Percentiles rank a stretch among this genome's conserved stretches.
These are phyloP conservation scores for Hyposoter dolosus DNA, from an alignment of 2,888 invertebrate genomes.

Conservation along the genomic window DNA sequence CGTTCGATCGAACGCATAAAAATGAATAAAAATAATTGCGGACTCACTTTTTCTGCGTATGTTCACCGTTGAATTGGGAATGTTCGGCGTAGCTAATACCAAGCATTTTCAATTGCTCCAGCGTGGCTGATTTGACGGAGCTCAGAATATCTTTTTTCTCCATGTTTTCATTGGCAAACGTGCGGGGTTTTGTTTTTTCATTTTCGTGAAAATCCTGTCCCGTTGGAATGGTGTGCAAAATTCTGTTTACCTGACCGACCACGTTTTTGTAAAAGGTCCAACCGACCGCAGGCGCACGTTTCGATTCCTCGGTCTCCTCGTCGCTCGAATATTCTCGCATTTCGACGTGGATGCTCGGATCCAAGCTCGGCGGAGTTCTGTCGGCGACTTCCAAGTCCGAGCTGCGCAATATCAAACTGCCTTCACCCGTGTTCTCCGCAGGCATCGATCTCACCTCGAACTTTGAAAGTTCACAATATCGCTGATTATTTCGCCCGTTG, in stretches of 20 bases:
- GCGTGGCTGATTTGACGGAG: slow-evolving; percentile 80
- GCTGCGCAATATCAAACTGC: slow-evolving; percentile 69
- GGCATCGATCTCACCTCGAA: not conserved
- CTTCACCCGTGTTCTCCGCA: slow-evolving; percentile 47
- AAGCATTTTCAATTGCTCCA: slow-evolving; percentile 81
- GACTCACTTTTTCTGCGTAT: slow-evolving; percentile 75
- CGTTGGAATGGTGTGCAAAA: slow-evolving; percentile 83
- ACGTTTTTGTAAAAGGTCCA: slow-evolving; percentile 91
- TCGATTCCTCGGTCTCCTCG: slow-evolving; percentile 85
- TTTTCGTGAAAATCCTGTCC: slow-evolving; percentile 77
- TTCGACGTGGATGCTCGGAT: slow-evolving; percentile 86
- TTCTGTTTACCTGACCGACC: slow-evolving; percentile 87
- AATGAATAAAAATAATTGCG: not conserved
- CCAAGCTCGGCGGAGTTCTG: slow-evolving; percentile 84
- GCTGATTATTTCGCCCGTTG: not conserved
- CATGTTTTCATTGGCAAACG: slow-evolving; percentile 58
- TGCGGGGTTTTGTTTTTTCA: slow-evolving; percentile 63
- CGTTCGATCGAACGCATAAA: no score
- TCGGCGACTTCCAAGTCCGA: slow-evolving; percentile 78
- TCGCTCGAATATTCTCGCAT: slow-evolving; percentile 85
- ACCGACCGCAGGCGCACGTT: slow-evolving; percentile 86
- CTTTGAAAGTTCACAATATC: not conserved
- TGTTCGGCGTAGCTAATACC: slow-evolving; percentile 81
- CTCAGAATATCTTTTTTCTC: slow-evolving; percentile 70
- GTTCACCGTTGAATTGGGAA: slow-evolving; percentile 74